These are phyloP conservation scores for Phaedon cochleariae DNA, from an alignment of 2,888 invertebrate genomes.

Conservation along the genomic window DNA sequence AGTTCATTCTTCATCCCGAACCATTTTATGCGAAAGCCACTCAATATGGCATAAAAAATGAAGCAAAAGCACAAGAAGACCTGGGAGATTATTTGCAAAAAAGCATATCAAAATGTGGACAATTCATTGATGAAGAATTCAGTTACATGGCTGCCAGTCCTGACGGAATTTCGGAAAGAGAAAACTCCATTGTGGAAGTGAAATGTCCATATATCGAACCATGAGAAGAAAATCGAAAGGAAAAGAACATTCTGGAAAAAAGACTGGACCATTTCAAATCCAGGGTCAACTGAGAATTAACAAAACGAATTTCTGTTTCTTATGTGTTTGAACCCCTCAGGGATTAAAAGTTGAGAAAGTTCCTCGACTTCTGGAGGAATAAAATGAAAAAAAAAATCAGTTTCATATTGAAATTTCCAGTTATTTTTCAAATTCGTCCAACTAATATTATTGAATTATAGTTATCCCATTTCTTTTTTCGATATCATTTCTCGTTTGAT, in stretches of 20 bases:
- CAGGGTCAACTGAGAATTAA: neutral
- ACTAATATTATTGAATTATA: too few species aligned
- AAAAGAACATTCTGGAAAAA: too few species aligned
- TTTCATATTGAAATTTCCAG: constrained; percentile 2
- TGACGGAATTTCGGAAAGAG: neutral
- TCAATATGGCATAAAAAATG: constrained; percentile 3
- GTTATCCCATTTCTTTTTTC: too few species aligned
- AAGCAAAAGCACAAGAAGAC: neutral
- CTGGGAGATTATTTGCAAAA: neutral
- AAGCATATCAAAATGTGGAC: constrained; percentile 7
- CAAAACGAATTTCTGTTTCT: neutral
- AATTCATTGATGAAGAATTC: constrained; percentile 15
- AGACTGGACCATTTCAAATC: too few species aligned
- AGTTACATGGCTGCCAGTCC: constrained; percentile 10
- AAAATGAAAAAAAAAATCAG: neutral
- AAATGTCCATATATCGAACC: constrained; percentile 10
- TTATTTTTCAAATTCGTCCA: too few species aligned
- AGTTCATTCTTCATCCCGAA: neutral
- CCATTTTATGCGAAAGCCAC: constrained; percentile 9
- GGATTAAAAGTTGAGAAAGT: constrained; percentile 6
- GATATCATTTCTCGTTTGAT: too few species aligned
- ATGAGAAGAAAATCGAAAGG: neutral
- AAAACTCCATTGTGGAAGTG: constrained; percentile 8
- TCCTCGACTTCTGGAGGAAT: neutral
- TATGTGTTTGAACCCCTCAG: constrained; percentile 3